Evolutionary conservation across 2,888 invertebrate genomes (phyloP), one percentile per base, ranked within the genome.

Genomic region (Coenonympha arcania): DNA sequence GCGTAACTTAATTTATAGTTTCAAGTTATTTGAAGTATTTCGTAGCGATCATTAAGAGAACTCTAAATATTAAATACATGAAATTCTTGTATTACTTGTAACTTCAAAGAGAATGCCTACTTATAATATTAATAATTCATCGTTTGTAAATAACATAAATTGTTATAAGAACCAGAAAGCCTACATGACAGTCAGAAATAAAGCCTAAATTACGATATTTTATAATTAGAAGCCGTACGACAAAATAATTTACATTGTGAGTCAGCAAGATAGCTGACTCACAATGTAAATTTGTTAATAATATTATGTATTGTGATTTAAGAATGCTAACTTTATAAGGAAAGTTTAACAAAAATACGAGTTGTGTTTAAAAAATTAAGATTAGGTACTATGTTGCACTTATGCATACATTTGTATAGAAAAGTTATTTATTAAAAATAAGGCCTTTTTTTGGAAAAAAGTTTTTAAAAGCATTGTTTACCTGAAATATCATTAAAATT

Each of bases 1-100:
- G 37, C 4, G 6, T 37, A 37, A 37, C 22, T 39, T 22, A 39
- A 39, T 39, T 39, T 22, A 22, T 22, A 39, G 22, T 39, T 39
- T 2, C 1, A 22, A 39, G 13, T 39, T 39, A 39, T 39, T 22
- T 15, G 22, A 39, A 39, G 24, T 24, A 39, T 22, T 22, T 13
- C 37, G 15, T 3, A 39, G 37, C 4, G 24, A 39, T n/a, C n/a
- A n/a, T n/a, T n/a, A n/a, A n/a, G 39, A 8, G 15, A 39, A 39
- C 9, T 15, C 24, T 37, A 22, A 13, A 36, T 6, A 20, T 8
- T 20, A 22, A 13, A 13, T 22, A 37, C 15, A 22, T 9, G 22
- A 13, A 13, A 37, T 22, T 22, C 37, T 37, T 6, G 8, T 8
- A 20, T 37, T 37, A 15, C 15, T 24, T 39, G 8, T 2, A 15